Percentiles rank a stretch among this genome's conserved stretches.
phyloP scores from a whole-genome alignment of 1,140 invertebrate species.

The Drosophila mojavensis region DNA sequence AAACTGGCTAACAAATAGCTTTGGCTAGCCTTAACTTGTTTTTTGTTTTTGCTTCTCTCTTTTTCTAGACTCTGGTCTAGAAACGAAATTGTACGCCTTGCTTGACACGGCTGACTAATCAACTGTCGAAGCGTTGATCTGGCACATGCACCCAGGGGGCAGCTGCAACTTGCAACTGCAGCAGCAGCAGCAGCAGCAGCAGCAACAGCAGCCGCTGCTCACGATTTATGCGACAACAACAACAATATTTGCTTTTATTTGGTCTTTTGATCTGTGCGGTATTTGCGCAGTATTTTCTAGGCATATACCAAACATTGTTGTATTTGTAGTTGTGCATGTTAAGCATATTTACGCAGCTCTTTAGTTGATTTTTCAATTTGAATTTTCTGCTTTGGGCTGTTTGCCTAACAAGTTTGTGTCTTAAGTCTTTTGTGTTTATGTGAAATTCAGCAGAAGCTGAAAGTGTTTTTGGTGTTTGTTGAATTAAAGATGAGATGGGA shows the following conservation, averaged over 20 bases:
- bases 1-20: slow-evolving; percentile 16
- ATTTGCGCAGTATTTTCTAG: slow-evolving; percentile 24
- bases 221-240: slow-evolving; percentile 47
- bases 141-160: slow-evolving; percentile 31
- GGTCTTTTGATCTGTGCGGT: slow-evolving; percentile 32
- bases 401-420: slow-evolving; percentile 24
- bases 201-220: slow-evolving; percentile 11
- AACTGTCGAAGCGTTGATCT: slow-evolving; percentile 46
- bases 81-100: slow-evolving; percentile 49
- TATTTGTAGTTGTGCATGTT: slow-evolving; percentile 15
- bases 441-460: slow-evolving; percentile 6
- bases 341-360: slow-evolving; percentile 15
- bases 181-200: slow-evolving; percentile 21
- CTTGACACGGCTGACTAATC: slow-evolving; percentile 64
- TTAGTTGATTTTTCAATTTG: slow-evolving; percentile 2
- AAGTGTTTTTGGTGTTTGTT: neutral
- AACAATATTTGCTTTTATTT: slow-evolving; percentile 36
- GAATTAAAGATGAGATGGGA: neutral
- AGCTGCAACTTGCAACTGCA: slow-evolving; percentile 31
- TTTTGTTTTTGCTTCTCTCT: neutral
- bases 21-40: slow-evolving; percentile 10
- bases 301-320: slow-evolving; percentile 6
- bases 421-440: slow-evolving; percentile 33
- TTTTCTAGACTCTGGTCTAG: slow-evolving; percentile 30
- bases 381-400: neutral